These are phyloP conservation scores for Chelmon rostratus DNA, from an alignment of 2,797 vertebrate species.

Conservation along the genomic window DNA sequence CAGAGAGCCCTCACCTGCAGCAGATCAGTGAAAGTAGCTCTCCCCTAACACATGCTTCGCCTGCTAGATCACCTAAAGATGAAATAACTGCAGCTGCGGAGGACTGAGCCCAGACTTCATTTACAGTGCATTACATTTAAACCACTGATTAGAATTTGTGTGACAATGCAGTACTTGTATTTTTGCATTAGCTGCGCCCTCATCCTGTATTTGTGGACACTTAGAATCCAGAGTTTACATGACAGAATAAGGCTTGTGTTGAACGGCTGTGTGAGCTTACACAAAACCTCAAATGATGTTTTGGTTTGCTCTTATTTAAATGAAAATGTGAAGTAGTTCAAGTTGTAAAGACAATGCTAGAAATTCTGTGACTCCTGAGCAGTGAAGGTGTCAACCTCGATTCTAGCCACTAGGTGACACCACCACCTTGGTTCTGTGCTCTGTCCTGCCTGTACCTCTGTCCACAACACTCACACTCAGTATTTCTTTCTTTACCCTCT, in stretches of 20 bases:
- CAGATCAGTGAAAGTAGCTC: slow-evolving; percentile 36
- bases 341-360: not conserved
- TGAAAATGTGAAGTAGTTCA: not conserved
- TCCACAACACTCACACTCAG: slow-evolving; percentile 30
- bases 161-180: not conserved
- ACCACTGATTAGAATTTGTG: slow-evolving; percentile 9
- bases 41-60: slow-evolving; percentile 29
- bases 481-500: slow-evolving; percentile 18
- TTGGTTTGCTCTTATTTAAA: not conserved
- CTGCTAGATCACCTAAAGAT: slow-evolving; percentile 48
- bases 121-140: not conserved
- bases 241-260: not conserved
- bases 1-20: slow-evolving; percentile 60
- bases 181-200: not conserved
- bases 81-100: slow-evolving; percentile 46
- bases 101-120: slow-evolving; percentile 17
- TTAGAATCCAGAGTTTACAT: not conserved
- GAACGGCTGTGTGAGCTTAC: not conserved
- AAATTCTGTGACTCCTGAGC: slow-evolving; percentile 5
- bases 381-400: slow-evolving; percentile 42
- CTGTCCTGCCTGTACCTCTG: slow-evolving; percentile 3
- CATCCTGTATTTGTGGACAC: slow-evolving; percentile 5
- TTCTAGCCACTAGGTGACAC: slow-evolving; percentile 83
- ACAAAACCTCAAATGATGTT: not conserved
- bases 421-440: slow-evolving; percentile 66